These are phyloP conservation scores for Xiphorhynchus erythropygius DNA, from an alignment of 2,797 vertebrate species.

Conservation along the genomic window DNA sequence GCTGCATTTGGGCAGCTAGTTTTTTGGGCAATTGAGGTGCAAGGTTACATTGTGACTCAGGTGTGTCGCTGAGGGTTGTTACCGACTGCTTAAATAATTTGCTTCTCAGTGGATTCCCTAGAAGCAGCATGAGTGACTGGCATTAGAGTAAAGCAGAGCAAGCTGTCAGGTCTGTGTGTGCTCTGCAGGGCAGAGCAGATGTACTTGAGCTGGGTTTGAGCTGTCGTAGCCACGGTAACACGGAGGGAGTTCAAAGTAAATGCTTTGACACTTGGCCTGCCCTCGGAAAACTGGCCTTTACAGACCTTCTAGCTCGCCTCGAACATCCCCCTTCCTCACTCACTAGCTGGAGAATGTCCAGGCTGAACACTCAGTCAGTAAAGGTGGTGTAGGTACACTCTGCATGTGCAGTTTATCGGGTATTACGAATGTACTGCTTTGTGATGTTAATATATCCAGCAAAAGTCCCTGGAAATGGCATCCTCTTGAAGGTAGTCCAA, in stretches of 20 bases:
- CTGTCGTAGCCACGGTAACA: neutral
- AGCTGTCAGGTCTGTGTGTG: neutral
- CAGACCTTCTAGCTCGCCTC: neutral
- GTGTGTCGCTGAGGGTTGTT: neutral
- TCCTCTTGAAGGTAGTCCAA: neutral
- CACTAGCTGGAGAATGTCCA: neutral
- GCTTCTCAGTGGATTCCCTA: neutral
- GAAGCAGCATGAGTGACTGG: rapidly evolving
- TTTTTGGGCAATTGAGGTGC: neutral
- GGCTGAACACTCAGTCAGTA: neutral
- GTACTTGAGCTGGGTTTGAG: neutral
- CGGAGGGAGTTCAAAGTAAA: neutral
- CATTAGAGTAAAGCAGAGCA: neutral
- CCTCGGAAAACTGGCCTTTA: conserved; percentile 4
- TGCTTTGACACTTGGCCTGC: neutral
- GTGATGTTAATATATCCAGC: neutral
- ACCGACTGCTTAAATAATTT: neutral
- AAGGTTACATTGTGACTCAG: neutral
- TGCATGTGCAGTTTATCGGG: neutral
- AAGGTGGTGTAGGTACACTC: neutral
- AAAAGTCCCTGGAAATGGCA: neutral
- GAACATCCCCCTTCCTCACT: neutral
- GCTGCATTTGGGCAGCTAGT: neutral
- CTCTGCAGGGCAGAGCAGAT: neutral
- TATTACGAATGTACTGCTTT: neutral